phyloP scores from a whole-genome alignment of 2,888 invertebrate genomes.

The Alcis repandata region DNA sequence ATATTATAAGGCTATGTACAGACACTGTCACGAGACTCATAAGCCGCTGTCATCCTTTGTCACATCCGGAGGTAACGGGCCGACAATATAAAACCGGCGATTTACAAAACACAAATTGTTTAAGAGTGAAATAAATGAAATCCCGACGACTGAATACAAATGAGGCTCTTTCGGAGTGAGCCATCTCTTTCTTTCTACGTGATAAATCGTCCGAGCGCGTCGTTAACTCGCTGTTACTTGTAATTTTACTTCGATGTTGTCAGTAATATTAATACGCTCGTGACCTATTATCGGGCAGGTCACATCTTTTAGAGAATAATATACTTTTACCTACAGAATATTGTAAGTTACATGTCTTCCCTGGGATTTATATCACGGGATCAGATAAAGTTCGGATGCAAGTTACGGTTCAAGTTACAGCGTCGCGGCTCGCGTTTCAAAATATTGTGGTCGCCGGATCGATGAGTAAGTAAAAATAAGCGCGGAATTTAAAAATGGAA shows the following conservation, averaged over 20 bases:
- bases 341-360: slow-evolving; percentile 20
- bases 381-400: slow-evolving; percentile 76
- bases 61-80: slow-evolving; percentile 75
- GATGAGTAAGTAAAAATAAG: slow-evolving; percentile 56
- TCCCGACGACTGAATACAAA: slow-evolving; percentile 75
- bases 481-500: slow-evolving; percentile 59
- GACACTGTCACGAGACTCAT: slow-evolving; percentile 68
- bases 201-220: slow-evolving; percentile 80
- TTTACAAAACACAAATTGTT: slow-evolving; percentile 80
- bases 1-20: slow-evolving; percentile 56
- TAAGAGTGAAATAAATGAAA: slow-evolving; percentile 78
- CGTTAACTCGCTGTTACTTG: slow-evolving; percentile 75
- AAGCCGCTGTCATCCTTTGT: slow-evolving; percentile 66
- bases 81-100: slow-evolving; percentile 74
- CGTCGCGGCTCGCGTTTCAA: slow-evolving; percentile 68
- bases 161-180: slow-evolving; percentile 78
- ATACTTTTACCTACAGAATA: no score
- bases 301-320: slow-evolving; percentile 68
- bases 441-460: slow-evolving; percentile 72
- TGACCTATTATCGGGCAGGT: slow-evolving; percentile 80
- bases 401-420: slow-evolving; percentile 64
- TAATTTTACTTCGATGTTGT: slow-evolving; percentile 81
- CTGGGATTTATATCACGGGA: slow-evolving; percentile 74
- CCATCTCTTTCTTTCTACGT: slow-evolving; percentile 73
- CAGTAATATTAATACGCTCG: slow-evolving; percentile 82